These are phyloP conservation scores for Aporophyla nigra DNA, from an alignment of 2,888 invertebrate genomes.

Conservation along the genomic window DNA sequence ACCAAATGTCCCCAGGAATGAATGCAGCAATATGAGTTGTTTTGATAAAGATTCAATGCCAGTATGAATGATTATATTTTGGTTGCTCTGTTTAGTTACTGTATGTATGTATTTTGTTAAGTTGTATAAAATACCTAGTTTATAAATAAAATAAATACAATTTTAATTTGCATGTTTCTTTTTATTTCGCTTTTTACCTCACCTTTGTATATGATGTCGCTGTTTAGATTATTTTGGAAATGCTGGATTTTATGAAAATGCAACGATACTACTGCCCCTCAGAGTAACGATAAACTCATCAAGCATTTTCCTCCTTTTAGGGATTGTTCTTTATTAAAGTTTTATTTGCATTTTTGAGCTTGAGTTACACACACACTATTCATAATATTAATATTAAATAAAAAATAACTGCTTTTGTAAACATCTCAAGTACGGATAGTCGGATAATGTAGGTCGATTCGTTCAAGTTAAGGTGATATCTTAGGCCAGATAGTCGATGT, in stretches of 20 bases:
- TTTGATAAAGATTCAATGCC: slow-evolving; percentile 68
- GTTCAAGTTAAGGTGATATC: slow-evolving; percentile 81
- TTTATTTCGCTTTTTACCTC: slow-evolving; percentile 76
- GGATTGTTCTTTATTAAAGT: neutral
- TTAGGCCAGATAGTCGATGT: slow-evolving; percentile 87
- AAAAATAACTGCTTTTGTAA: slow-evolving; percentile 80
- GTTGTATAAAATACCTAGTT: slow-evolving; percentile 91
- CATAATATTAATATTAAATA: slow-evolving; percentile 51
- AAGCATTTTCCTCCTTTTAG: slow-evolving; percentile 3
- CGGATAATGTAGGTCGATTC: slow-evolving; percentile 78
- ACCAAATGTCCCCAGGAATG: slow-evolving; percentile 55
- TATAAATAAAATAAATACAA: slow-evolving; percentile 89
- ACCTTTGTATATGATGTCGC: slow-evolving; percentile 60
- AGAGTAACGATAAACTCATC: neutral
- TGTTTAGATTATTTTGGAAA: slow-evolving; percentile 26
- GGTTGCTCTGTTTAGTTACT: slow-evolving; percentile 89
- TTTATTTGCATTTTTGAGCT: slow-evolving; percentile 42
- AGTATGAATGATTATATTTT: slow-evolving; percentile 85
- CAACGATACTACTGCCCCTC: neutral
- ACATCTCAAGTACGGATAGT: slow-evolving; percentile 82
- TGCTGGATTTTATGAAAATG: slow-evolving; percentile 14
- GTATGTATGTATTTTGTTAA: slow-evolving; percentile 91
- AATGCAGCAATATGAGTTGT: slow-evolving; percentile 67
- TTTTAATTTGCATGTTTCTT: slow-evolving; percentile 86
- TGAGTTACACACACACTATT: slow-evolving; percentile 43